These are phyloP conservation scores for Drosophila nr. fundita DNA, from an alignment of 2,888 invertebrate genomes.

Conservation along the genomic window DNA sequence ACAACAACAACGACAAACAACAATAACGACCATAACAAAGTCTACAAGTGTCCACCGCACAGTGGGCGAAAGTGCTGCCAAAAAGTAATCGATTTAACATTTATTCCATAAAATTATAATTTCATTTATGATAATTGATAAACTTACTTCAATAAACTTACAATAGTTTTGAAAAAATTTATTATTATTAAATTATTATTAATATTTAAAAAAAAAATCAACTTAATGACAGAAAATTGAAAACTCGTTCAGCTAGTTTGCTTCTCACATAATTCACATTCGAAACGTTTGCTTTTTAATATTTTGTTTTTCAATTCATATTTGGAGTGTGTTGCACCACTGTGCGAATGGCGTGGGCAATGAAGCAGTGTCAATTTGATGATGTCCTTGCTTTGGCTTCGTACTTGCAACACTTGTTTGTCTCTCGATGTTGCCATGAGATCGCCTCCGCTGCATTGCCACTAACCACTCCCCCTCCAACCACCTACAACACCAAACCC, in stretches of 20 bases:
- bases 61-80: constrained; percentile 20
- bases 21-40: constrained; percentile 32
- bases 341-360: constrained; percentile 42
- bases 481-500: no score
- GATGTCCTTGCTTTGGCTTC: constrained; percentile 72
- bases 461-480: background rate
- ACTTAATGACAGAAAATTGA: background rate
- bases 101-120: no score
- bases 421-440: constrained; percentile 44
- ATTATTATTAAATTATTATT: no score
- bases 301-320: background rate
- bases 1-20: constrained; percentile 14
- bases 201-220: no score
- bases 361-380: constrained; percentile 65
- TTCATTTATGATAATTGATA: background rate
- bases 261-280: no score
- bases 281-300: background rate
- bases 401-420: constrained; percentile 27
- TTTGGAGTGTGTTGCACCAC: constrained; percentile 9
- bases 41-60: constrained; percentile 70
- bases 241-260: background rate
- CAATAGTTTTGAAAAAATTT: background rate
- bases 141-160: background rate
- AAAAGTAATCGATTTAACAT: background rate
- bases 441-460: constrained; percentile 6